phyloP scores from a whole-genome alignment of 2,888 invertebrate genomes.

The Norana najaformis region DNA sequence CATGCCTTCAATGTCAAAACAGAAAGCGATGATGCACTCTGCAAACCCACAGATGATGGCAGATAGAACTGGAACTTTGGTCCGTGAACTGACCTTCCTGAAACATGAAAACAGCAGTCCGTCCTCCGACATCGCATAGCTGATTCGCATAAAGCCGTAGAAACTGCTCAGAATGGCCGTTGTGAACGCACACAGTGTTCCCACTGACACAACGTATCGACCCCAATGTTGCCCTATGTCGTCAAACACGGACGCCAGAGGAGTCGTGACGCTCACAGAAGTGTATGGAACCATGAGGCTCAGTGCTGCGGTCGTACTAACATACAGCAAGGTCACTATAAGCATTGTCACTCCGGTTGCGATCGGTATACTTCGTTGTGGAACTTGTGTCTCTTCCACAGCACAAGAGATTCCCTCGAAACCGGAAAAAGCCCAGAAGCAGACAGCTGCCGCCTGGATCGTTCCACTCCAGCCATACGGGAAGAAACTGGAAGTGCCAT shows the following conservation, averaged over 20 bases:
- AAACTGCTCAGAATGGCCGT: conserved; percentile 47
- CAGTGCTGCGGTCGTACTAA: conserved; percentile 36
- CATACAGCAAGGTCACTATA: conserved; percentile 41
- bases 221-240: conserved; percentile 54
- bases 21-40: conserved; percentile 34
- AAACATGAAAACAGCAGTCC: conserved; percentile 40
- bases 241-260: conserved; percentile 58
- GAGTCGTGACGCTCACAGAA: conserved; percentile 52
- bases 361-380: conserved; percentile 60
- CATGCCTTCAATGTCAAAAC: conserved; percentile 37
- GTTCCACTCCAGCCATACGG: conserved; percentile 62
- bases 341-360: conserved; percentile 51
- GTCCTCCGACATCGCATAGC: conserved; percentile 42
- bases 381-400: conserved; percentile 62
- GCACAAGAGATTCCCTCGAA: conserved; percentile 64
- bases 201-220: conserved; percentile 56
- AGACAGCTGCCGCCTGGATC: conserved; percentile 54
- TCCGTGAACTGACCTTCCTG: conserved; percentile 25
- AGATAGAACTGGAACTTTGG: conserved; percentile 37
- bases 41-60: conserved; percentile 31
- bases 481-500: conserved; percentile 8
- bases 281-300: conserved; percentile 46
- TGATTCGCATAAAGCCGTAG: conserved; percentile 33
- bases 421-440: conserved; percentile 63
- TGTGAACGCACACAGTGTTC: conserved; percentile 57